Evolutionary conservation across 2,113 vertebrate species (phyloP).

Genomic region (Azemiops feae): DNA sequence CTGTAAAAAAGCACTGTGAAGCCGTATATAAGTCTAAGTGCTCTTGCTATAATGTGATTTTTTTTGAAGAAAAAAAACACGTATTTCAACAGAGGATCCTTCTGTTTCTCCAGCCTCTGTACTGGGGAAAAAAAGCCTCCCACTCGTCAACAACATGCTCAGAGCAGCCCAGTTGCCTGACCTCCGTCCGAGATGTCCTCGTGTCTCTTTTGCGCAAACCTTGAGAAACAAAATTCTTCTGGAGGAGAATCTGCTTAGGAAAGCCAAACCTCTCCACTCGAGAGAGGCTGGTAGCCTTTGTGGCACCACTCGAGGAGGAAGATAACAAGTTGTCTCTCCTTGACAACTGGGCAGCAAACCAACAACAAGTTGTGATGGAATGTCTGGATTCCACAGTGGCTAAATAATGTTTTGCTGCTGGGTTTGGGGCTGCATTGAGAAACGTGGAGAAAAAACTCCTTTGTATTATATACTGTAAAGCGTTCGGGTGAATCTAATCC

Average conservation of each 20-base stretch:
- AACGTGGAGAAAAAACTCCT: neutral
- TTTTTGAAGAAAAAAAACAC: too few species aligned
- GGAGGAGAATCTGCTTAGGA: neutral
- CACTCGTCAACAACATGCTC: neutral
- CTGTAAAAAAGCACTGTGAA: too few species aligned
- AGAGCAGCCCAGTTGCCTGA: neutral
- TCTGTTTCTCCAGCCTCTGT: neutral
- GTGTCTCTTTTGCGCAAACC: conserved; percentile 1
- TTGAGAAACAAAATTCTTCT: conserved; percentile 7
- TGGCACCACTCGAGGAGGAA: neutral
- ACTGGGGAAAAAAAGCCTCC: neutral
- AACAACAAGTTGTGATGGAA: neutral
- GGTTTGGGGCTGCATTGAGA: neutral
- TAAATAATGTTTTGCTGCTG: neutral
- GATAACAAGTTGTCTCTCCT: neutral
- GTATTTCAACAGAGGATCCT: neutral
- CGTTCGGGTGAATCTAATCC: neutral
- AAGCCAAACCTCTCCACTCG: neutral
- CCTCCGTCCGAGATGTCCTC: neutral
- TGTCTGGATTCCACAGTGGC: neutral
- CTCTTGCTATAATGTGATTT: too few species aligned
- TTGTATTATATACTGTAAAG: neutral
- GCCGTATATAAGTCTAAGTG: too few species aligned
- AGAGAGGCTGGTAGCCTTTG: neutral
- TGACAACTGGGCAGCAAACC: neutral